Percentiles rank a stretch among this genome's conserved stretches.
phyloP scores from a whole-genome alignment of 2,888 invertebrate genomes.

The Catonia carolina region DNA sequence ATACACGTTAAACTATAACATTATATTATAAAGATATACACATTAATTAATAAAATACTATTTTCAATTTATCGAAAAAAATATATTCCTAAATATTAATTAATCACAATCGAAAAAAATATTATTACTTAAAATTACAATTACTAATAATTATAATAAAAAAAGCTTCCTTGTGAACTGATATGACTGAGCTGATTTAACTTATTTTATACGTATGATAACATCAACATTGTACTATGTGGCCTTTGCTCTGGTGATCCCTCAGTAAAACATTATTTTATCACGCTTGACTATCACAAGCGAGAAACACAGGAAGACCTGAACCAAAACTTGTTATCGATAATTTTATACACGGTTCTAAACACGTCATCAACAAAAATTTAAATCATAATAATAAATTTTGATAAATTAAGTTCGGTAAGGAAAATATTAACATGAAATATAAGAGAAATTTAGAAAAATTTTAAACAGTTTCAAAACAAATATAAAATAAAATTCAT shows the following conservation, averaged over 20 bases:
- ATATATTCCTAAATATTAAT: slow-evolving; percentile 23
- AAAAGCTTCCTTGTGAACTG: slow-evolving; percentile 20
- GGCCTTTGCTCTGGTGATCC: slow-evolving; percentile 14
- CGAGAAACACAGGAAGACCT: slow-evolving; percentile 19
- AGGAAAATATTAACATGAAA: slow-evolving; percentile 14
- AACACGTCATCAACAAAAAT: too few relatives aligned
- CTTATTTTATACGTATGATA: too few relatives aligned
- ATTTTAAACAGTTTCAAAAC: too few relatives aligned
- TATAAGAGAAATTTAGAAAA: slow-evolving; percentile 1
- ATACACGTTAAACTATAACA: neutral
- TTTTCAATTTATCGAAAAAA: slow-evolving; percentile 23
- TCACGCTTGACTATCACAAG: slow-evolving; percentile 19
- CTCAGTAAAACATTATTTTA: neutral
- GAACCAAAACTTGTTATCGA: slow-evolving; percentile 14
- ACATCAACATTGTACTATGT: slow-evolving; percentile 11
- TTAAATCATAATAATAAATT: too few relatives aligned
- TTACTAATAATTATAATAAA: neutral
- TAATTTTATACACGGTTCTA: too few relatives aligned
- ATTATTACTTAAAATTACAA: slow-evolving; percentile 22
- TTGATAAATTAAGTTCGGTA: slow-evolving; percentile 17
- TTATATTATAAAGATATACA: neutral
- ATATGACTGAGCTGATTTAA: slow-evolving; percentile 19
- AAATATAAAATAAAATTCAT: neutral
- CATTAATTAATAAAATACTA: neutral
- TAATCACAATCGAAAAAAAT: slow-evolving; percentile 24